Conservation (phyloP, 2,113 vertebrate genomes). For the Amazona vittata region DNA sequence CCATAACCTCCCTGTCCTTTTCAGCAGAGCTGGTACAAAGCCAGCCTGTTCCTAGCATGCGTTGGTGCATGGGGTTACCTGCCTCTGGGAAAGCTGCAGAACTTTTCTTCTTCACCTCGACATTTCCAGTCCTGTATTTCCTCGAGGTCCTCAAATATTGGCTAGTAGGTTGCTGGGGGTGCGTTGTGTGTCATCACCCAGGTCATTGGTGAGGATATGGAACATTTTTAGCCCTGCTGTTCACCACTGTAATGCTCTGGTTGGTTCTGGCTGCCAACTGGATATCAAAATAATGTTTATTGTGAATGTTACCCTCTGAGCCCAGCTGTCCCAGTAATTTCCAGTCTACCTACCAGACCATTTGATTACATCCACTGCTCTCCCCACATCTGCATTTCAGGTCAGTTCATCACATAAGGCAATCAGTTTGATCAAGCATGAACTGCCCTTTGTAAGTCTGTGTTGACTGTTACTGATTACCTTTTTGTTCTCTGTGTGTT, state of each 20-base stretch:
- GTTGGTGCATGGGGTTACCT: neutral
- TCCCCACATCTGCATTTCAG: slow-evolving; percentile 3
- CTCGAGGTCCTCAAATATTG: neutral
- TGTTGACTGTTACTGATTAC: neutral
- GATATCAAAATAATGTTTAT: neutral
- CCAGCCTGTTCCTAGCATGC: neutral
- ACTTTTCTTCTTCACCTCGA: neutral
- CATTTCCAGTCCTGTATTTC: neutral
- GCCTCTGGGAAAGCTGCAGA: neutral
- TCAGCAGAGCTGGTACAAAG: neutral
- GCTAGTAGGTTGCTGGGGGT: neutral
- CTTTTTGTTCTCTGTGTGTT: neutral
- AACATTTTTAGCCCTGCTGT: neutral
- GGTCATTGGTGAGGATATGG: neutral
- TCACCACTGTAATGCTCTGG: neutral
- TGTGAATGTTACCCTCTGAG: neutral
- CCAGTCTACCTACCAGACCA: neutral
- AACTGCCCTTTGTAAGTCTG: neutral
- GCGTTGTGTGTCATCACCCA: neutral
- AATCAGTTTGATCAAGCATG: neutral
- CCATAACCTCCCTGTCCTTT: neutral
- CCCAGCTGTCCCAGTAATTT: neutral
- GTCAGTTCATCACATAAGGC: neutral
- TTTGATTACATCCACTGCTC: slow-evolving; percentile 12
- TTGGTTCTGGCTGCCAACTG: neutral